phyloP scores from a whole-genome alignment of 2,888 invertebrate genomes.

The Chrysolina haemoptera region DNA sequence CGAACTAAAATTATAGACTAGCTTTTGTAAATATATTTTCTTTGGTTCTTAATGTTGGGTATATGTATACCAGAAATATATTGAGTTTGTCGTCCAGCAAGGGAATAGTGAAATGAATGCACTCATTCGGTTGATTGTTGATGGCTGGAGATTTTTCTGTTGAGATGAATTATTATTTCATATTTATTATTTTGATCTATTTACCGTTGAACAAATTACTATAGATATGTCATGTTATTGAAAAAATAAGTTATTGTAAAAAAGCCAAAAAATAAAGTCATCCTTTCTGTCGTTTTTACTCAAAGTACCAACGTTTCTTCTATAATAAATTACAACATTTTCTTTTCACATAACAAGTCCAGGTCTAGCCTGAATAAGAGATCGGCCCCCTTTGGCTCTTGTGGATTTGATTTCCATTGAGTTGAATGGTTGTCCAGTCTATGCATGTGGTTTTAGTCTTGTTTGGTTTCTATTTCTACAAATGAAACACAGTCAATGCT shows the following conservation, averaged over 20 bases:
- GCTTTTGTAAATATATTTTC: conserved; percentile 22
- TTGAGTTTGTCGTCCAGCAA: conserved; percentile 19
- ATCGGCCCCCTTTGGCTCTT: conserved; percentile 27
- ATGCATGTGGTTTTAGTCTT: conserved; percentile 21
- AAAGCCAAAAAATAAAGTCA: too few species aligned
- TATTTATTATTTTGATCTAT: too few species aligned
- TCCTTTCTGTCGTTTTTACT: too few species aligned
- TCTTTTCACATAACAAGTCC: conserved; percentile 14
- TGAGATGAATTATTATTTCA: too few species aligned
- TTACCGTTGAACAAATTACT: too few species aligned
- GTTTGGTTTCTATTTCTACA: conserved; percentile 27
- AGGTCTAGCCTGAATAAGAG: conserved; percentile 20
- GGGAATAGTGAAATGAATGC: conserved; percentile 29
- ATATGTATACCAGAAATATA: conserved; percentile 29
- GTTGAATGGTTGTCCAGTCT: too few species aligned
- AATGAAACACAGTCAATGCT: conserved; percentile 25
- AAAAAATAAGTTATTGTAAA: too few species aligned
- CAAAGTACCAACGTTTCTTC: too few species aligned
- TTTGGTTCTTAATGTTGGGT: background rate
- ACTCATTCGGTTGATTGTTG: conserved; percentile 32
- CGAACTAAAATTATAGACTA: too few species aligned
- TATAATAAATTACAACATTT: too few species aligned
- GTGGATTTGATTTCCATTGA: conserved; percentile 25
- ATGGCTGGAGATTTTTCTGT: conserved; percentile 27
- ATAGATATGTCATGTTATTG: too few species aligned